A percentile compares a stretch with the other conserved stretches of the same genome.
phyloP scores from a whole-genome alignment of 2,888 invertebrate genomes.

The Hedya salicella region DNA sequence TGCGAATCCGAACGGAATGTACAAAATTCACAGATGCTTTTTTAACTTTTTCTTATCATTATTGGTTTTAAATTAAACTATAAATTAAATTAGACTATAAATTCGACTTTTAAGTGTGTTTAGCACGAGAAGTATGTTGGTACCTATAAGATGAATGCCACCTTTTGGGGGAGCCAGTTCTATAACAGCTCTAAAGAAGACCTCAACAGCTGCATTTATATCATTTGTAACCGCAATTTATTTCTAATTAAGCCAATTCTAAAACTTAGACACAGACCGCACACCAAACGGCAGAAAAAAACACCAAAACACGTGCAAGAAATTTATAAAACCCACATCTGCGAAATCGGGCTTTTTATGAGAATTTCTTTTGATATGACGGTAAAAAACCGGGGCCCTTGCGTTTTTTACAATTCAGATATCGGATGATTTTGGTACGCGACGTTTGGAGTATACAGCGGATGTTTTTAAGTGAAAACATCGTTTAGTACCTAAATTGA shows the following conservation, averaged over 20 bases:
- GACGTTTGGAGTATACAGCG: slow-evolving; percentile 46
- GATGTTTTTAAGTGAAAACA: slow-evolving; percentile 35
- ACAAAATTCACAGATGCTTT: no score
- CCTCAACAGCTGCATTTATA: slow-evolving; percentile 58
- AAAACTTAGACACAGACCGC: slow-evolving; percentile 67
- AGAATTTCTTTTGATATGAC: slow-evolving; percentile 69
- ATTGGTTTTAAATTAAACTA: no score
- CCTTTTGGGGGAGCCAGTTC: background rate
- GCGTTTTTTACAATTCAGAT: slow-evolving; percentile 74
- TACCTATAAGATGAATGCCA: background rate
- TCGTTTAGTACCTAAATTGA: no score
- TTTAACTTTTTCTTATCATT: no score
- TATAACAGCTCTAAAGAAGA: slow-evolving; percentile 39
- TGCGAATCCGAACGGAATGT: no score
- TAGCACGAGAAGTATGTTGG: no score
- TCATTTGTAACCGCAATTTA: slow-evolving; percentile 59
- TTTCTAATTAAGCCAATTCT: slow-evolving; percentile 64
- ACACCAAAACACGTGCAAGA: slow-evolving; percentile 77
- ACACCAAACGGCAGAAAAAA: slow-evolving; percentile 56
- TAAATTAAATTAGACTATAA: no score
- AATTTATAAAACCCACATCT: slow-evolving; percentile 83
- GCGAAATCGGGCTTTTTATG: slow-evolving; percentile 78
- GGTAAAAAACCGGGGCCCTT: slow-evolving; percentile 67
- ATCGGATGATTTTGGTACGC: slow-evolving; percentile 68
- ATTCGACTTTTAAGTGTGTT: no score